A percentile compares a stretch with the other conserved stretches of the same genome.
phyloP scores from a whole-genome alignment of 2,888 invertebrate genomes.

The Caenorhabditis sp. region DNA sequence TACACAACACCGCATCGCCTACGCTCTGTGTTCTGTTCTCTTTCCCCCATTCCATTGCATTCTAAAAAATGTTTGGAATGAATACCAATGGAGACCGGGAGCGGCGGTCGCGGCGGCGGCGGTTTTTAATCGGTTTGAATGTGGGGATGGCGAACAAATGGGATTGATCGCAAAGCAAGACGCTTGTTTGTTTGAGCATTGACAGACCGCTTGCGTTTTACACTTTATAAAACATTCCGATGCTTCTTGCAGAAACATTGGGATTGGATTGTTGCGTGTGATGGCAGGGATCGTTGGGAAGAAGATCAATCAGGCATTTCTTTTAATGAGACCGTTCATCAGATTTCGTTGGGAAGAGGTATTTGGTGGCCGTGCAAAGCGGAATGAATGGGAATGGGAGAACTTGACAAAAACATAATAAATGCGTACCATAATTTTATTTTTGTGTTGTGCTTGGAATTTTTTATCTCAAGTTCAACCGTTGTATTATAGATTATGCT shows the following conservation, averaged over 20 bases:
- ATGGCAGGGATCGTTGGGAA: conserved; percentile 92
- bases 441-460: too few species aligned
- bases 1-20: conserved; percentile 26
- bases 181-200: conserved; percentile 50
- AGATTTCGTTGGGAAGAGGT: conserved; percentile 96
- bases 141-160: conserved; percentile 80
- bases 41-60: conserved; percentile 1
- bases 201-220: conserved; percentile 24
- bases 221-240: conserved; percentile 44
- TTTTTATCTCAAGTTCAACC: too few species aligned
- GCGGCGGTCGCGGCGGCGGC: too few species aligned
- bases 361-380: too few species aligned
- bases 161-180: conserved; percentile 84
- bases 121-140: conserved; percentile 40
- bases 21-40: conserved; percentile 34
- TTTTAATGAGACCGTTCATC: conserved; percentile 93
- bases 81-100: conserved; percentile 23
- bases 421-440: too few species aligned
- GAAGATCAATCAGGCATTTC: conserved; percentile 94
- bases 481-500: conserved; percentile 89
- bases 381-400: too few species aligned
- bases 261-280: conserved; percentile 91
- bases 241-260: conserved; percentile 89
- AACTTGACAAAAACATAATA: too few species aligned
- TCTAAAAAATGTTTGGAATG: conserved; percentile 47